Base-by-base conservation (phyloP, 2,888 invertebrate genomes). In the Drosophila atripex region DNA sequence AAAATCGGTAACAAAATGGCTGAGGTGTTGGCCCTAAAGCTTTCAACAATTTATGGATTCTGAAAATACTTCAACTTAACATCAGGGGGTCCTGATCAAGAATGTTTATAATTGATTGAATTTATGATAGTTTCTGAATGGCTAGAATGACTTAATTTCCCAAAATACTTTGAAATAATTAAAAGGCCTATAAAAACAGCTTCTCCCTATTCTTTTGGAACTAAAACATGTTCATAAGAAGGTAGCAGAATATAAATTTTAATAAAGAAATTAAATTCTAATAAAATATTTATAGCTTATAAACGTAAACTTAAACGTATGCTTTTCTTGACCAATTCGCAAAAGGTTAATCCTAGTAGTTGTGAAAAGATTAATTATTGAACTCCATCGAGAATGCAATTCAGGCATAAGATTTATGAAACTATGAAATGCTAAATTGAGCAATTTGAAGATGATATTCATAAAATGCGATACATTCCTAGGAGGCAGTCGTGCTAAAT, bases 391-490 rank as follows among this genome's bases (percentile, higher is more conserved):
- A 12, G 21, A 43, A 43, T 21, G 43, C 43, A 43, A 43, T 18
- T 43, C 16, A 32, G 9, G 38, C 9, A 9, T 16, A 11, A n/a
- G 23, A 32, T 61, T 41, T 47, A 61, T 39, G 23, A 39, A 59
- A 23, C 39, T 30, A 32, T 41, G n/a, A 61, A 61, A 47, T 30
- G 11, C 16, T 18, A 47, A 61, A 58, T 58, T 61, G 39, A 47
- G 11, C 60, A 58, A 61, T 61, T 47, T 47, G 8, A 39, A 39
- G 16, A 14, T 39, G 30, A 60, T 58, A 58, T 58, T 7, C 46
- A 58, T 21, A 58, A 41, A 58, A 41, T 41, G 30, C 9, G 47
- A 41, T 41, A 47, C 12, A 11, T 5, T 9, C 12, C 55, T 41
- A 16, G 18, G 9, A 23, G 30, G 45, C 46, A 58, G 35, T 47